These are phyloP conservation scores for Perca flavescens DNA, from an alignment of 2,113 vertebrate genomes.

Conservation along the genomic window DNA sequence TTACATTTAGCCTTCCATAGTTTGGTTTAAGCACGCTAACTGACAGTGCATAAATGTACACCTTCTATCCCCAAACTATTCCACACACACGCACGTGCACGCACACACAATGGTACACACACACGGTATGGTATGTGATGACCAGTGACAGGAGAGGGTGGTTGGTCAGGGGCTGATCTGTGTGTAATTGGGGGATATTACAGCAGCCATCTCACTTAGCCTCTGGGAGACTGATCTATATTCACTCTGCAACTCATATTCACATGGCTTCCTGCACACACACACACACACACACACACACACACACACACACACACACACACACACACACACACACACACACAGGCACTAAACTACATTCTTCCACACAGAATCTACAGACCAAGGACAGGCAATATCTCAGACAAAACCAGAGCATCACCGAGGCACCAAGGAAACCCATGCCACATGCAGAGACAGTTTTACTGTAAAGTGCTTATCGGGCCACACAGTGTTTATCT, in stretches of 20 bases:
- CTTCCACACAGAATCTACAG: slow-evolving; percentile 13
- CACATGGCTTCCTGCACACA: slow-evolving; percentile 38
- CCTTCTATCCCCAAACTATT: slow-evolving; percentile 34
- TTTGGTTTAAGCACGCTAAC: slow-evolving; percentile 70
- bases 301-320: slow-evolving; percentile 1
- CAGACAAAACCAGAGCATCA: background rate
- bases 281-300: background rate
- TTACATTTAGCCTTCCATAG: slow-evolving; percentile 73
- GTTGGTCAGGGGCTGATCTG: slow-evolving; percentile 80
- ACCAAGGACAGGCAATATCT: slow-evolving; percentile 15
- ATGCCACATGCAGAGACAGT: background rate
- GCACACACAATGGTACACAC: slow-evolving; percentile 43
- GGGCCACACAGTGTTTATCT: background rate
- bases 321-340: slow-evolving; percentile 11
- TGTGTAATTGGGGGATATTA: slow-evolving; percentile 86
- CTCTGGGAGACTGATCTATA: slow-evolving; percentile 82
- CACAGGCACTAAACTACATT: slow-evolving; percentile 20
- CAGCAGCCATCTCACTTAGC: slow-evolving; percentile 82
- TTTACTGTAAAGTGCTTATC: background rate
- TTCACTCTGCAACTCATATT: slow-evolving; percentile 75
- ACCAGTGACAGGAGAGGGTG: slow-evolving; percentile 77
- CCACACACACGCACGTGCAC: slow-evolving; percentile 67
- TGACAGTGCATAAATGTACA: slow-evolving; percentile 66
- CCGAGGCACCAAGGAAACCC: background rate
- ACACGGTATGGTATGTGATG: slow-evolving; percentile 66